Percentiles rank a stretch among this genome's conserved stretches.
Conservation (phyloP, 2,888 invertebrate species). For the Parnassius orleans region DNA sequence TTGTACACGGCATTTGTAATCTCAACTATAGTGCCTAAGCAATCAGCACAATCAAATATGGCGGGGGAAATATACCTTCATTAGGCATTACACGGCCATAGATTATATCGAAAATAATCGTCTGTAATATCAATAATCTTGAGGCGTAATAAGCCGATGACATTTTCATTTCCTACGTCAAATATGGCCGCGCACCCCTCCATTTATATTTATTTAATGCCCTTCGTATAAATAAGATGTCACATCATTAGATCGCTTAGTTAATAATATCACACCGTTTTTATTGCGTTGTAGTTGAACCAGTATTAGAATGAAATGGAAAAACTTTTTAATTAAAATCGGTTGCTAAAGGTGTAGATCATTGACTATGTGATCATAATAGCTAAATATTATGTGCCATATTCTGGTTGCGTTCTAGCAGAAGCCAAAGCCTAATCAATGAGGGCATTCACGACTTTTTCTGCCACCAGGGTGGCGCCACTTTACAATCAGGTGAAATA, state of each 20-base stretch:
- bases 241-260: slow-evolving; percentile 46
- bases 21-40: background rate
- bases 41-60: slow-evolving; percentile 37
- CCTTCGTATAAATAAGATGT: slow-evolving; percentile 59
- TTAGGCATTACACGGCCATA: slow-evolving; percentile 31
- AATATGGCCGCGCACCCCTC: slow-evolving; percentile 54
- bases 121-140: slow-evolving; percentile 68
- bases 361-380: no score
- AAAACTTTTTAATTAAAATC: background rate
- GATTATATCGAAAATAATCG: slow-evolving; percentile 45
- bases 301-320: slow-evolving; percentile 4
- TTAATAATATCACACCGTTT: slow-evolving; percentile 39
- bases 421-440: no score
- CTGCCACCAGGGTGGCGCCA: no score
- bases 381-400: no score
- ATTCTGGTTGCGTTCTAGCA: no score
- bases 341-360: no score
- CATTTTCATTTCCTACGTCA: slow-evolving; percentile 77
- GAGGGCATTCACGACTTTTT: no score
- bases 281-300: slow-evolving; percentile 20
- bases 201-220: slow-evolving; percentile 50
- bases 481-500: no score
- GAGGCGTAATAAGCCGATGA: slow-evolving; percentile 67
- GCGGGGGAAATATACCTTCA: slow-evolving; percentile 30
- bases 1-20: background rate